These are phyloP conservation scores for Patiria pectinifera DNA, from an alignment of 53 echinoderm and acorn worm genomes.

Conservation along the genomic window DNA sequence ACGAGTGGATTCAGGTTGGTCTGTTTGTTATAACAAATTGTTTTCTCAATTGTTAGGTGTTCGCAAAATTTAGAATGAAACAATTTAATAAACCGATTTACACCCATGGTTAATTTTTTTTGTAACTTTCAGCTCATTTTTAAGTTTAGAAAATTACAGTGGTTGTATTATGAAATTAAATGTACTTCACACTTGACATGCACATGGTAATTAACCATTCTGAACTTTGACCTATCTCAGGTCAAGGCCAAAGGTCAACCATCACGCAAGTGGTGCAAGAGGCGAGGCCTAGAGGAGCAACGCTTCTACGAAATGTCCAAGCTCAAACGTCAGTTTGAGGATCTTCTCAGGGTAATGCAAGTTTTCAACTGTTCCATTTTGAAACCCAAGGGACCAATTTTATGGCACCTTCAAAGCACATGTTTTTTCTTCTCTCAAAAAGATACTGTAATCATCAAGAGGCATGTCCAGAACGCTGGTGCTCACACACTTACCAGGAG, in stretches of 20 bases:
- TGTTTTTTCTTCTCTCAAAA: too few species aligned
- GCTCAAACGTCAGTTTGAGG: constrained; percentile 88
- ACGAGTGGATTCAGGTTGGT: constrained; percentile 96
- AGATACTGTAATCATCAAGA: too few species aligned
- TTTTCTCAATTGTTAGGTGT: not conserved
- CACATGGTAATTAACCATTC: not conserved
- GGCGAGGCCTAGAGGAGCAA: constrained; percentile 92
- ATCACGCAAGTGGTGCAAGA: constrained; percentile 96
- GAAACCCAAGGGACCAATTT: not conserved
- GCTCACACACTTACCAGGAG: too few species aligned
- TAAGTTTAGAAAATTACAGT: too few species aligned
- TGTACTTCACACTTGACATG: too few species aligned
- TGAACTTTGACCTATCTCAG: constrained; percentile 42
- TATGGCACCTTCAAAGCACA: not conserved
- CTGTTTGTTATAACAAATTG: not conserved
- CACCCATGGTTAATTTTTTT: too few species aligned
- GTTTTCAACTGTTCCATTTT: not conserved
- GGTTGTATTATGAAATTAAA: too few species aligned
- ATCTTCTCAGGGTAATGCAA: constrained; percentile 80
- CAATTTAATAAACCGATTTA: too few species aligned
- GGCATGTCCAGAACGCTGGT: too few species aligned
- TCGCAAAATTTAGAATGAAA: not conserved
- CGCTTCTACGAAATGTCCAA: constrained; percentile 99
- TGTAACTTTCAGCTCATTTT: too few species aligned
- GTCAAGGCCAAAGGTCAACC: constrained; percentile 86